These are phyloP conservation scores for Catocala sponsa DNA, from an alignment of 2,888 invertebrate genomes.

Conservation along the genomic window DNA sequence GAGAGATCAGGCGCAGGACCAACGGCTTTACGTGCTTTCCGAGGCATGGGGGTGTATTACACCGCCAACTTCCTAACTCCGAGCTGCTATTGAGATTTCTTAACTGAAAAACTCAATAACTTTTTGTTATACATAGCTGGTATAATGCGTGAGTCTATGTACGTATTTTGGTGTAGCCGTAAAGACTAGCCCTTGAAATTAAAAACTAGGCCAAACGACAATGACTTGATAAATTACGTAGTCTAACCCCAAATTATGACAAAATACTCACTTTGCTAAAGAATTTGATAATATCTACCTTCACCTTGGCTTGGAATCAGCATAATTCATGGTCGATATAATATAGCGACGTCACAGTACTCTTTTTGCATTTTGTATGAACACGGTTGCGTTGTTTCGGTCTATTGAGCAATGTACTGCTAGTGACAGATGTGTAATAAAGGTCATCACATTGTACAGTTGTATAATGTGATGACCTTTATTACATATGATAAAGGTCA, in stretches of 20 bases:
- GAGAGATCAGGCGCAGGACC: too few species aligned
- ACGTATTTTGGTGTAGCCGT: too few species aligned
- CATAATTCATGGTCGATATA: constrained; percentile 60
- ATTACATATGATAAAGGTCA: not conserved
- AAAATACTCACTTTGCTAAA: constrained; percentile 26
- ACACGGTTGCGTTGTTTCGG: constrained; percentile 35
- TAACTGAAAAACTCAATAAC: too few species aligned
- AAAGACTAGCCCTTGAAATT: not conserved
- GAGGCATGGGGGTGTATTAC: too few species aligned
- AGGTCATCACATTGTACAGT: not conserved
- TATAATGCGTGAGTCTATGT: too few species aligned
- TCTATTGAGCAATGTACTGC: constrained; percentile 38
- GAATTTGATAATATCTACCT: constrained; percentile 46
- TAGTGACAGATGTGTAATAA: not conserved
- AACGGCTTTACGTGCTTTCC: too few species aligned
- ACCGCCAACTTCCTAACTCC: too few species aligned
- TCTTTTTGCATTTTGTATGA: constrained; percentile 46
- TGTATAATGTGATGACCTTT: too few species aligned
- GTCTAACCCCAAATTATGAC: constrained; percentile 13
- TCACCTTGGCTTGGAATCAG: constrained; percentile 58
- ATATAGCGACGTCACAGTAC: constrained; percentile 54
- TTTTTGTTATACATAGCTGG: too few species aligned
- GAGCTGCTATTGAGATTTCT: too few species aligned
- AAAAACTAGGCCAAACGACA: not conserved
- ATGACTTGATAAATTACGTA: not conserved